Conservation (phyloP, 1,140 invertebrate genomes). For the Aphaenogaster floridana region DNA sequence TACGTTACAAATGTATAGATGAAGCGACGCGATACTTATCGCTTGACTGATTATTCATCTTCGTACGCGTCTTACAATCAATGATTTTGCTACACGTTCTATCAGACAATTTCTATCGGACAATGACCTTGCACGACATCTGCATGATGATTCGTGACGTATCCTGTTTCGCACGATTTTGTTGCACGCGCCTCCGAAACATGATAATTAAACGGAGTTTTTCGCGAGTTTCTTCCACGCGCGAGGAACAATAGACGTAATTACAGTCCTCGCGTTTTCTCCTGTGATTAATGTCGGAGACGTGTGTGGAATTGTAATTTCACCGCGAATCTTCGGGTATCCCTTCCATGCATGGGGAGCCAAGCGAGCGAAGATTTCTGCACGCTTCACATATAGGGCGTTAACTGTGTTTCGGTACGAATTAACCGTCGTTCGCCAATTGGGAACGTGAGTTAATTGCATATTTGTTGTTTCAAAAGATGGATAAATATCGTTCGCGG, state of each 20-base stretch:
- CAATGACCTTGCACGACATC: constrained; percentile 22
- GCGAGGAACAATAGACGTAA: constrained; percentile 67
- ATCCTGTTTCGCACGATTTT: constrained; percentile 50
- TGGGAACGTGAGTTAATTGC: constrained; percentile 47
- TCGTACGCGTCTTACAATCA: not conserved
- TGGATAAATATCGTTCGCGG: not conserved
- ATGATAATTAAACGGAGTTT: constrained; percentile 42
- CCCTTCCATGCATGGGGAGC: constrained; percentile 79
- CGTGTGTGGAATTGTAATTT: constrained; percentile 70
- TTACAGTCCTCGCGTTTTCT: constrained; percentile 77
- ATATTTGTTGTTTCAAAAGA: constrained; percentile 10
- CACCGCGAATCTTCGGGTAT: constrained; percentile 63
- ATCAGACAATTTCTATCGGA: not conserved
- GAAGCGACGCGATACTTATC: not conserved
- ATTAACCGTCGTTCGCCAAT: constrained; percentile 62
- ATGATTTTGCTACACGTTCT: not conserved
- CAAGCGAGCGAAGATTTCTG: constrained; percentile 84
- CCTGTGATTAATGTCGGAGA: constrained; percentile 77
- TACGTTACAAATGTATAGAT: not conserved
- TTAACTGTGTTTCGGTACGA: constrained; percentile 82
- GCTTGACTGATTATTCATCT: not conserved
- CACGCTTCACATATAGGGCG: constrained; percentile 85
- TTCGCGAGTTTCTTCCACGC: constrained; percentile 39
- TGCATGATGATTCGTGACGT: not conserved
- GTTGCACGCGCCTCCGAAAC: not conserved